These are phyloP conservation scores for Tetheella fluctuosa DNA, from an alignment of 2,888 invertebrate genomes.

Conservation along the genomic window DNA sequence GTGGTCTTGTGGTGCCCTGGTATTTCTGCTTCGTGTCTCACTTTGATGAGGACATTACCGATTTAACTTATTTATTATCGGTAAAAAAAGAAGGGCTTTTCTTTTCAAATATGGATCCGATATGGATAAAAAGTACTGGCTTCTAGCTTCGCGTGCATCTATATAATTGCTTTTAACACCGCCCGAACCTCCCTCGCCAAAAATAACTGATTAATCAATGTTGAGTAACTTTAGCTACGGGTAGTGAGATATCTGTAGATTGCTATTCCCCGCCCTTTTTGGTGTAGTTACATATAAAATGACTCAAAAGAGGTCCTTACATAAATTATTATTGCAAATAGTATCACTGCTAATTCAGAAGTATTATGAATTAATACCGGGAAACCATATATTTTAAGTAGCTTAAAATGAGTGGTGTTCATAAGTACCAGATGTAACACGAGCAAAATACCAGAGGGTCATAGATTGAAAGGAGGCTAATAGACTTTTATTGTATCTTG, in stretches of 20 bases:
- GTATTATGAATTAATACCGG: neutral
- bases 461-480: neutral
- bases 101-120: constrained; percentile 3
- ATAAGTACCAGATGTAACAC: neutral
- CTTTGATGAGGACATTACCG: constrained; percentile 23
- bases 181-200: constrained; percentile 38
- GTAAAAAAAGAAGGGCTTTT: neutral
- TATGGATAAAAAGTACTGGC: neutral
- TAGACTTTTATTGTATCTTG: neutral
- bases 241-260: neutral
- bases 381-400: too few relatives aligned
- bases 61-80: constrained; percentile 3
- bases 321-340: too few relatives aligned
- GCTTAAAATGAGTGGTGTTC: neutral
- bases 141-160: constrained; percentile 43
- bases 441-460: neutral
- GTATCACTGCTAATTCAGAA: too few relatives aligned
- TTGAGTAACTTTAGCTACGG: constrained; percentile 35
- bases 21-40: constrained; percentile 59
- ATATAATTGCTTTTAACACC: constrained; percentile 51
- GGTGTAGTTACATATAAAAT: neutral
- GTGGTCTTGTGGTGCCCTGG: constrained; percentile 57
- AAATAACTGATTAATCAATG: constrained; percentile 57
- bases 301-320: too few relatives aligned
- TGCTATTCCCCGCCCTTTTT: neutral